phyloP scores from a whole-genome alignment of 35 echinoderm and acorn worm species.

The Hemicentrotus pulcherrimus region DNA sequence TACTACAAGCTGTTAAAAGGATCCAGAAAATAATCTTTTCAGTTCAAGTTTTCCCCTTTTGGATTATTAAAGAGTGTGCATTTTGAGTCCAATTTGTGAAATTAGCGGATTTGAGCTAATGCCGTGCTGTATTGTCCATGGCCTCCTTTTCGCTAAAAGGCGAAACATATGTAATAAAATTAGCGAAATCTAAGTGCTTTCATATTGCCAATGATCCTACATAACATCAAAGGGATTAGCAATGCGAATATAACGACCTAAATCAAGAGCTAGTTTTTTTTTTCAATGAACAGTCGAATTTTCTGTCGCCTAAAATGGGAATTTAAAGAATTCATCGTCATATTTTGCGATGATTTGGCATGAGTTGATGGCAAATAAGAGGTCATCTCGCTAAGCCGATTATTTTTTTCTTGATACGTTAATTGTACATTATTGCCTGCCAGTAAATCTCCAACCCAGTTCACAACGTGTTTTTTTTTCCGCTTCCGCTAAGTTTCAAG shows the following conservation, averaged over 20 bases:
- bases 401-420: slow-evolving; percentile 28
- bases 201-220: slow-evolving; percentile 6
- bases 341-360: neutral
- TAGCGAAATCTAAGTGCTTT: slow-evolving; percentile 8
- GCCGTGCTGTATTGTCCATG: slow-evolving; percentile 12
- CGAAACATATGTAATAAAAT: slow-evolving; percentile 28
- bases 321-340: slow-evolving; percentile 19
- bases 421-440: slow-evolving; percentile 41
- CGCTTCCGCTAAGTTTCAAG: neutral
- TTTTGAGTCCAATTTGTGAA: slow-evolving; percentile 21
- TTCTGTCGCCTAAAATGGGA: slow-evolving; percentile 20
- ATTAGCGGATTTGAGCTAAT: slow-evolving; percentile 39
- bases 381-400: slow-evolving; percentile 15
- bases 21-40: neutral
- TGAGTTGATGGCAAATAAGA: neutral
- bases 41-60: neutral
- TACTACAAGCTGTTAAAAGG: neutral
- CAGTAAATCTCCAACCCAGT: neutral
- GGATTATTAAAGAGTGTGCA: neutral
- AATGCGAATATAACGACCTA: slow-evolving; percentile 38
- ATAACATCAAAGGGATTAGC: slow-evolving; percentile 23
- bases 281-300: slow-evolving; percentile 22
- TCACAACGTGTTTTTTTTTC: neutral
- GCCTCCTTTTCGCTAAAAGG: neutral
- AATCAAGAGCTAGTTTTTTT: slow-evolving; percentile 8